A percentile compares a stretch with the other conserved stretches of the same genome.
Evolutionary conservation across 2,888 invertebrate species (phyloP).

Genomic region (Abrostola triplasia): DNA sequence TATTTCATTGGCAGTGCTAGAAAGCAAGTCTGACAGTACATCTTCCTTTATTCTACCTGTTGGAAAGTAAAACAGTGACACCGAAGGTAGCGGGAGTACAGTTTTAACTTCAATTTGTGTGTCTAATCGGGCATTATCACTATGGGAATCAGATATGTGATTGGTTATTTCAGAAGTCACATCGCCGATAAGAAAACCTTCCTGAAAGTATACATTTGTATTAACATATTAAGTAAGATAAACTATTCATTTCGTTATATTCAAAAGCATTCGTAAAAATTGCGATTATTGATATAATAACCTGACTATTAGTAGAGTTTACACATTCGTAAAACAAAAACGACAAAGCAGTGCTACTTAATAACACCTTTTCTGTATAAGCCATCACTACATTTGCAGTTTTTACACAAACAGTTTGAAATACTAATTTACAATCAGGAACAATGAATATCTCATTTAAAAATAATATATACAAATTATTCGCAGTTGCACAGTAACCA

Average conservation of each 20-base stretch:
- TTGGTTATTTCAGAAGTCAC: slow-evolving; percentile 89
- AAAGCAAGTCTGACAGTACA: slow-evolving; percentile 85
- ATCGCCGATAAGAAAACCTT: slow-evolving; percentile 91
- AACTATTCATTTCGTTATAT: neutral
- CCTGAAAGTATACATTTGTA: slow-evolving; percentile 69
- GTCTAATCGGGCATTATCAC: slow-evolving; percentile 89
- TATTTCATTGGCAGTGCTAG: slow-evolving; percentile 86
- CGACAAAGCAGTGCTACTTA: slow-evolving; percentile 90
- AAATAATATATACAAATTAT: slow-evolving; percentile 38
- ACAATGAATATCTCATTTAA: neutral
- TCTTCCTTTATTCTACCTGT: slow-evolving; percentile 88
- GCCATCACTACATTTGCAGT: slow-evolving; percentile 66
- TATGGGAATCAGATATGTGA: slow-evolving; percentile 91
- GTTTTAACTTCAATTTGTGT: slow-evolving; percentile 89
- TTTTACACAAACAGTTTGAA: slow-evolving; percentile 5
- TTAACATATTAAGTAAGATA: slow-evolving; percentile 5
- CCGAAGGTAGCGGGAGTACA: slow-evolving; percentile 88
- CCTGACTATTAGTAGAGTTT: slow-evolving; percentile 89
- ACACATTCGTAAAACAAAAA: slow-evolving; percentile 91
- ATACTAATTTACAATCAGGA: slow-evolving; percentile 8
- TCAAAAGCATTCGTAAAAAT: slow-evolving; percentile 1
- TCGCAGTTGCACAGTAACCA: slow-evolving; percentile 3
- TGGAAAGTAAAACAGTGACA: slow-evolving; percentile 88
- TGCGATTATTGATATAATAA: slow-evolving; percentile 33
- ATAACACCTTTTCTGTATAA: slow-evolving; percentile 85